Base-by-base conservation (phyloP, 2,797 vertebrate species). In the Anguilla anguilla region DNA sequence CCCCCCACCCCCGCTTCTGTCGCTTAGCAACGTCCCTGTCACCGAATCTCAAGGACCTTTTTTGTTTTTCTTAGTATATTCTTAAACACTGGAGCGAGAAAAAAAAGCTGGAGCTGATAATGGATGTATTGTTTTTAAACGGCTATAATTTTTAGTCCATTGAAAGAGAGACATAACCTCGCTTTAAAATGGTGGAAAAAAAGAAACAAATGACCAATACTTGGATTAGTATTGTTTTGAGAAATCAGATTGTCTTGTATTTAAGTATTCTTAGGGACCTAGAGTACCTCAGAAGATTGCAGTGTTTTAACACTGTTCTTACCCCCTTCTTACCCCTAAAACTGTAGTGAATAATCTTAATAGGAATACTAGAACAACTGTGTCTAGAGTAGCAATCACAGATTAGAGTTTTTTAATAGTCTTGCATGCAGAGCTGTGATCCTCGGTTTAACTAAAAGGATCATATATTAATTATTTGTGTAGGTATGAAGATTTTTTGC, bases 51-150 rank as follows among this genome's bases (percentile, higher is more conserved):
- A 88, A 88, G 83, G 84, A 88, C 83, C 69, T 85, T 85, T 67
- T 85, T 84, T 88, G 77, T 35, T 85, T 17, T 79, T 19, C 3
- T 79, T 79, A 22, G 83, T 85, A 84, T 88, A 77, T 85, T 85
- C 84, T 88, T 85, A 85, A 88, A 85, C 87, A 88, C 87, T 88
- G 87, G 87, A 88, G 69, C 57, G 35, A 88, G 61, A 31, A 85
- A 72, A 87, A 74, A 85, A 67, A 57, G 59, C 59, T 64, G 59
- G n/a, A 84, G 82, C 64, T 51, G 64, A 88, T 88, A 85, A 85
- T 85, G 53, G 69, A 83, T 88, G 87, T 88, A 85, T 85, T 81
- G 83, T 55, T 84, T 87, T 84, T 64, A 84, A 67, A 67, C 17
- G 25, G 53, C 83, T 79, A 46, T 77, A 59, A 84, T 85, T 85